Evolutionary conservation across 2,888 invertebrate genomes (phyloP).

Genomic region (Cerceris rybyensis): DNA sequence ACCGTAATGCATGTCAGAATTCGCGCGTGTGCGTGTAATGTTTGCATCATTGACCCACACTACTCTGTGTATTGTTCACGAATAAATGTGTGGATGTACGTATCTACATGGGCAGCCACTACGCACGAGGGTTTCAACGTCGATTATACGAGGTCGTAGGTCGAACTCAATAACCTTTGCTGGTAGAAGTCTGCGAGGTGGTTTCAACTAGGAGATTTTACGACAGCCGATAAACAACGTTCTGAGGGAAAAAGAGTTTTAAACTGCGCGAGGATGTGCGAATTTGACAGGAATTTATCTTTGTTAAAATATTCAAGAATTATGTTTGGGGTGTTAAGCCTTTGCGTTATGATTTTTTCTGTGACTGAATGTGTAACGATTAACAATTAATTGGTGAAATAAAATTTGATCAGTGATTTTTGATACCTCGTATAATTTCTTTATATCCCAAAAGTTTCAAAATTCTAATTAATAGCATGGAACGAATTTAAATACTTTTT

Average conservation of each 20-base stretch:
- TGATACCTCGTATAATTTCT: too few relatives aligned
- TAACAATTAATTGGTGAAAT: too few relatives aligned
- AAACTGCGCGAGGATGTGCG: constrained; percentile 16
- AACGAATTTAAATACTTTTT: too few relatives aligned
- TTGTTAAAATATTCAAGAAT: constrained; percentile 39
- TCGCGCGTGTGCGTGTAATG: constrained; percentile 34
- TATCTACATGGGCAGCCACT: constrained; percentile 31
- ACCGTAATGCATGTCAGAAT: constrained; percentile 52
- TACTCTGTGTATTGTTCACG: constrained; percentile 6
- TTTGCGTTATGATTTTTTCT: background rate
- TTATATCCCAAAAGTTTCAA: too few relatives aligned
- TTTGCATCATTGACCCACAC: constrained; percentile 27
- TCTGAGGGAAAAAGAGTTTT: constrained; percentile 18
- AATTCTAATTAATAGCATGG: too few relatives aligned
- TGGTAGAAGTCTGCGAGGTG: constrained; percentile 33
- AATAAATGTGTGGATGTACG: constrained; percentile 9
- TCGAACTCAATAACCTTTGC: constrained; percentile 63
- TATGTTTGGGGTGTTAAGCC: constrained; percentile 15
- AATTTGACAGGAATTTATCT: constrained; percentile 12
- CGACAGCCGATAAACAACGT: constrained; percentile 68
- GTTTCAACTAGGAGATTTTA: constrained; percentile 62
- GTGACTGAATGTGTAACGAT: too few relatives aligned
- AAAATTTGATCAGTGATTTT: too few relatives aligned
- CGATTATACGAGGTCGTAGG: constrained; percentile 17
- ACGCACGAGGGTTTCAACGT: background rate